A percentile compares a stretch with the other conserved stretches of the same genome.
These are phyloP conservation scores for Aplodontia rufa DNA, from an alignment of 2,113 vertebrate species.

Conservation along the genomic window DNA sequence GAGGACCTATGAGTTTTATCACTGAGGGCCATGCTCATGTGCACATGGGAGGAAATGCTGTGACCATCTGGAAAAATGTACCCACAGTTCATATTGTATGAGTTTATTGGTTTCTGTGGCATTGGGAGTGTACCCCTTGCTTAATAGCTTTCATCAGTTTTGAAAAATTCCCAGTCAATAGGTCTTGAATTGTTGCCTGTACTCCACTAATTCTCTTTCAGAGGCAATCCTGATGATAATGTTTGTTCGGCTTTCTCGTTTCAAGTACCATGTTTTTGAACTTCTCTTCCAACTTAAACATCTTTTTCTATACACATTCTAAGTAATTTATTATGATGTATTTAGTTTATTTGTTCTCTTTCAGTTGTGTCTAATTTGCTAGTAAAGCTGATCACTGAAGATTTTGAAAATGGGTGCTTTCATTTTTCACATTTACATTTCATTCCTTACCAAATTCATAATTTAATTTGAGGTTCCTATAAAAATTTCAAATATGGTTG, in stretches of 20 bases:
- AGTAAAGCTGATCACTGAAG: background rate
- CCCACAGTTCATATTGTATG: background rate
- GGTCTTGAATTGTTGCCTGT: background rate
- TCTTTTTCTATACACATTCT: background rate
- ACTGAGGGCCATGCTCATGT: background rate
- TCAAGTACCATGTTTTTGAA: too few species aligned
- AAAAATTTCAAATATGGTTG: background rate
- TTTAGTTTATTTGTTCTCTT: background rate
- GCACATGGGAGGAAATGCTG: background rate
- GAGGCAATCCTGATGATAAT: background rate
- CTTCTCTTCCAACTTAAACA: background rate
- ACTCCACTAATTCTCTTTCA: background rate
- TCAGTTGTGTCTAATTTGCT: background rate
- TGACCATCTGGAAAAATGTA: background rate
- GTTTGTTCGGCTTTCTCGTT: background rate
- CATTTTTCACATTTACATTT: constrained; percentile 23
- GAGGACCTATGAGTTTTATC: background rate
- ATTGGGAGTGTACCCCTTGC: background rate
- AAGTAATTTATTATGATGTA: background rate
- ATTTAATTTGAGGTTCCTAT: background rate
- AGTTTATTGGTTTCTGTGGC: background rate
- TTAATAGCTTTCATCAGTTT: background rate
- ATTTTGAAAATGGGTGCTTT: background rate
- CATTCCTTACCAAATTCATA: background rate
- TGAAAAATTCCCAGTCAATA: background rate